Evolutionary conservation across 2,113 vertebrate genomes (phyloP), one percentile per base, ranked within the genome.

Genomic region (Ophthalmolycus amberensis): DNA sequence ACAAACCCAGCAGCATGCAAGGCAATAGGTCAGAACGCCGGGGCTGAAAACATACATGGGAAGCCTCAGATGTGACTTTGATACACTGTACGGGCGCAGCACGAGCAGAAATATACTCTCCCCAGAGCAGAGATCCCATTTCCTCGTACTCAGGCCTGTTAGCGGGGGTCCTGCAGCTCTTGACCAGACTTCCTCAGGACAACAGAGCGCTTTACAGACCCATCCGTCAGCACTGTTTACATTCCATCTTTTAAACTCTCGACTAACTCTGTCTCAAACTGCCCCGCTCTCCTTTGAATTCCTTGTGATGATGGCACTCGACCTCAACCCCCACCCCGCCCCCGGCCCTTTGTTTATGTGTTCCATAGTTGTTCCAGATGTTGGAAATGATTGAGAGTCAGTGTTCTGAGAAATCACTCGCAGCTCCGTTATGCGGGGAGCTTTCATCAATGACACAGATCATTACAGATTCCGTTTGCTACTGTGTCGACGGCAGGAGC

Each of bases 331-430:
- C 22, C n/a, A 9, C 73, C 84, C 69, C 18, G 6, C 62, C 64
- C 52, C 67, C 68, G 15, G 27, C 72, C 5, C 75, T 75, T 85
- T 91, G 92, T 93, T 95, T 91, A 92, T 88, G 87, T 91, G 90
- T 94, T 85, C 87, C 66, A 84, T 78, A 90, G 90, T 90, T 81
- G 90, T 92, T 95, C 94, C 94, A 95, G 94, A 95, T 95, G 93
- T 93, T 89, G 74, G 65, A 83, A 89, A 94, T 93, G 86, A 94
- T 94, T 90, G 91, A 90, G 85, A 92, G 80, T 87, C 89, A 86
- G 93, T 88, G 89, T 88, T 93, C 88, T 93, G 86, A 91, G 85
- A 90, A 93, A 93, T 91, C 37, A 65, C 87, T 92, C 78, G 77
- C 88, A 89, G 88, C 68, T 81, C 83, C 72, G 80, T 91, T 86